Evolutionary conservation across 2,113 vertebrate genomes (phyloP).

Genomic region (Zosterops lateralis): DNA sequence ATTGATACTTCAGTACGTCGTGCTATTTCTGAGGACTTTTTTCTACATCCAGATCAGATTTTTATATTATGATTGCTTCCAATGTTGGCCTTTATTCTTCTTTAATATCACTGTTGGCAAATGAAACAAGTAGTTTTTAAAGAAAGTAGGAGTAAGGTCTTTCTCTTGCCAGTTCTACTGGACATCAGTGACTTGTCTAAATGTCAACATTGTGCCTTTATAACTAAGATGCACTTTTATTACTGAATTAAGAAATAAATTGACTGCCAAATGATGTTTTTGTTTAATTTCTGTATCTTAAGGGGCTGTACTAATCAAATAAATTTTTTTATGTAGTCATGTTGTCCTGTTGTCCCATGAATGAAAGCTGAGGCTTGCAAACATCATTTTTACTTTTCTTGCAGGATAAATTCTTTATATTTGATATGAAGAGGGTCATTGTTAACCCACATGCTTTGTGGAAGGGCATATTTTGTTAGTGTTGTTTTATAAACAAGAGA

Average conservation of each 20-base stretch:
- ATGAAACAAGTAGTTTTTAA: not conserved
- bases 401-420: not conserved
- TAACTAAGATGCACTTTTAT: not conserved
- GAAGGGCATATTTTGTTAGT: not conserved
- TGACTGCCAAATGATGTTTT: not conserved
- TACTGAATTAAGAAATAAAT: not conserved
- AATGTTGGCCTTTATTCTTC: not conserved
- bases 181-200: not conserved
- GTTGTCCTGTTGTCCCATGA: not conserved
- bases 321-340: not conserved
- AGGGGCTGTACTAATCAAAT: conserved; percentile 1
- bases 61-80: not conserved
- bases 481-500: not conserved
- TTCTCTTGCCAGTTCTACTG: not conserved
- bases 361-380: not conserved
- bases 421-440: not conserved
- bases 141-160: not conserved
- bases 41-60: not conserved
- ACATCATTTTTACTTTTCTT: not conserved
- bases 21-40: not conserved
- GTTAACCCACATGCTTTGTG: not conserved
- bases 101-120: not conserved
- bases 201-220: not conserved
- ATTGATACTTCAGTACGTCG: not conserved
- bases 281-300: not conserved